Conservation (phyloP, 1,140 invertebrate genomes). For the Bombus soroeensis region DNA sequence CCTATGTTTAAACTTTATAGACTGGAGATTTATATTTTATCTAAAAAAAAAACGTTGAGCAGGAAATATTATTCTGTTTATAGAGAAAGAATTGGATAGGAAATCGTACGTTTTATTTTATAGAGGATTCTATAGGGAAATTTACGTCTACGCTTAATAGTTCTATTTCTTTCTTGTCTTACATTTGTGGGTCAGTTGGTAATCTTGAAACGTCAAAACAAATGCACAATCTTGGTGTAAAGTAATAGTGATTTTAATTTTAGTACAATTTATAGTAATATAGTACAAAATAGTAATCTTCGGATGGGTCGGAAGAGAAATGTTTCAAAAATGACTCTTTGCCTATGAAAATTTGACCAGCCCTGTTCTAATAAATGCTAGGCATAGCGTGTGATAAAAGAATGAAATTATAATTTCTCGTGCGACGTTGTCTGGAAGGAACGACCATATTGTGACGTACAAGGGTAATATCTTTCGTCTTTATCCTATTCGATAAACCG, state of each 20-base stretch:
- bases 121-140: not conserved
- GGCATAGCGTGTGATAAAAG: not conserved
- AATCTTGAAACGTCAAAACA: slow-evolving; percentile 13
- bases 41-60: too few relatives aligned
- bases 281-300: too few relatives aligned
- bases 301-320: too few relatives aligned
- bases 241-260: not conserved
- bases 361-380: not conserved
- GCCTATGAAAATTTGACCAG: too few relatives aligned
- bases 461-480: not conserved
- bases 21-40: too few relatives aligned
- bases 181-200: not conserved
- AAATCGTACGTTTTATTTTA: not conserved
- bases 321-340: too few relatives aligned
- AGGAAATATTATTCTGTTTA: not conserved
- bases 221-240: not conserved
- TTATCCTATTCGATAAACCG: slow-evolving; percentile 25
- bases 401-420: not conserved
- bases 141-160: not conserved
- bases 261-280: not conserved
- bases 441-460: not conserved
- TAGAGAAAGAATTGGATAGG: not conserved
- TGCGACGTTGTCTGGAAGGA: not conserved
- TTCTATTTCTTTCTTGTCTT: not conserved
- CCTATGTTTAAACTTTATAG: not conserved